Base-by-base conservation (phyloP, 2,888 invertebrate species). In the Pandemis corylana region DNA sequence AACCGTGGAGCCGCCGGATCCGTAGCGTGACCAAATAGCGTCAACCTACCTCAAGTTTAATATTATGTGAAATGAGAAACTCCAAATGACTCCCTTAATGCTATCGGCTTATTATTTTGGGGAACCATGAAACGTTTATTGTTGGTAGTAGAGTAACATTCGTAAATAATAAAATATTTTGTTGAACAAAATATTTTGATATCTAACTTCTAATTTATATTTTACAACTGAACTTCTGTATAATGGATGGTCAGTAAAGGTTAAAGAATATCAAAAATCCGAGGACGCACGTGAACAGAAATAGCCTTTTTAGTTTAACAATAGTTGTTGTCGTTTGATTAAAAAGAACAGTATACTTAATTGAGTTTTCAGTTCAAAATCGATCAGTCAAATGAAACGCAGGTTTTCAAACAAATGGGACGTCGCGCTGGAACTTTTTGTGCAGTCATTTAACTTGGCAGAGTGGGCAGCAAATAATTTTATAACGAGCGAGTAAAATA, bases 51-150 rank as follows among this genome's bases (percentile, higher is more conserved):
- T 44, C 42, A 59, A 67, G 66, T 49, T 66, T 41, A 83, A 86
- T 87, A 87, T 85, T 85, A 87, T 84, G 86, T 85, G 82, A 85
- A 88, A 87, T 86, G 83, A 85, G 84, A 86, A 86, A 85, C 82
- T 83, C 83, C 81, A 85, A 87, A 85, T 85, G 83, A 84, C 83
- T 81, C 83, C 81, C 82, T 79, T 84, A 86, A 86, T 84, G 83
- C 81, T 80, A 84, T 82, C 78, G 78, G 83, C 83, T 84, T 84
- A 81, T 84, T 85, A 84, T 85, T 85, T 84, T 83, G 80, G 79
- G 79, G 80, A 84, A 85, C 82, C 81, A 81, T 70, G 75, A 67
- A 66, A 67, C 62, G 44, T 62, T 69, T 70, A 62, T 56, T 74
- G 65, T 61, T 44, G 28, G 64, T 70, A 65, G 20, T 53, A 53